These are phyloP conservation scores for Sciurus carolinensis DNA, from an alignment of 2,797 vertebrate genomes.

Conservation along the genomic window DNA sequence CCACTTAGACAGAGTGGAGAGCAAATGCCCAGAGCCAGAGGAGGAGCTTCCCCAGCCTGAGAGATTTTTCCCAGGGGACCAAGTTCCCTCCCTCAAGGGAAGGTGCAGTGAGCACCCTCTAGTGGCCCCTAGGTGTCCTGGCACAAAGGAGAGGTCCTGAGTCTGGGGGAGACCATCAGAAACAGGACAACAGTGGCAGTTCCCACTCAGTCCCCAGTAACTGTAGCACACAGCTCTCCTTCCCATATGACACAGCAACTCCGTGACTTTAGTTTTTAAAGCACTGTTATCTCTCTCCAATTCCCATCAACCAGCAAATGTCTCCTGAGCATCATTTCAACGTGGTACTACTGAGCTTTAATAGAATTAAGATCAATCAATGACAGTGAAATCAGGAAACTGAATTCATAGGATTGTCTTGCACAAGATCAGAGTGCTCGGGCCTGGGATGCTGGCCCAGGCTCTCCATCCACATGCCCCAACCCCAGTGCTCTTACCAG, in stretches of 20 bases:
- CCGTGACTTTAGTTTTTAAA: neutral
- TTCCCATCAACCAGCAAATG: neutral
- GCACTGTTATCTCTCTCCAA: neutral
- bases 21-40: neutral
- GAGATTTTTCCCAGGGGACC: neutral
- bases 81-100: neutral
- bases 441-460: neutral
- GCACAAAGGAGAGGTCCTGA: neutral
- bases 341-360: neutral
- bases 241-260: neutral
- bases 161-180: neutral
- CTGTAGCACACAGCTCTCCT: neutral
- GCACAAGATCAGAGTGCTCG: neutral
- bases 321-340: neutral
- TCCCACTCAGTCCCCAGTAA: neutral
- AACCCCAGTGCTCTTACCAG: neutral
- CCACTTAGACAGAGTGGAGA: neutral
- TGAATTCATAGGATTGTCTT: neutral
- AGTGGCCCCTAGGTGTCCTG: conserved; percentile 1
- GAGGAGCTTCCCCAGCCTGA: neutral
- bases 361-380: neutral
- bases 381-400: neutral
- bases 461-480: neutral
- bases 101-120: conserved; percentile 51
- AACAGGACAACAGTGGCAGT: neutral